Evolutionary conservation across 1,140 invertebrate species (phyloP), one percentile per base, ranked within the genome.

Genomic region (Polypedilum pembai): DNA sequence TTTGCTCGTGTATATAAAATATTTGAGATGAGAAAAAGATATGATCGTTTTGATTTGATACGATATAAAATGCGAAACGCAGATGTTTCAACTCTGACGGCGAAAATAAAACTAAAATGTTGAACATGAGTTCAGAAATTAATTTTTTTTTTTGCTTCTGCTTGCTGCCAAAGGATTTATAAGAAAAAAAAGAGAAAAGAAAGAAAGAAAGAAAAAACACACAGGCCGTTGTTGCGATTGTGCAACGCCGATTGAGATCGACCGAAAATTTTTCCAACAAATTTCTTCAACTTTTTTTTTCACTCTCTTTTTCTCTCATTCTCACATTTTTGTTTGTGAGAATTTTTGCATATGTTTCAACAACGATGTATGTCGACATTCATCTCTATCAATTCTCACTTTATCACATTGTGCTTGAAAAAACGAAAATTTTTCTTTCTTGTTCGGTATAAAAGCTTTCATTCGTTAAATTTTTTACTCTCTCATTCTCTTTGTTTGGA

Each of bases 121-220:
- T 69, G 20, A 69, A 18, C 65, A 69, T 69, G 65, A 69, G 17
- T 69, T 69, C 65, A 69, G 65, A 69, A 69, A 69, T 69, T 69
- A 69, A 69, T 69, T 69, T 33, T 33, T 69, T 33, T 33, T 33
- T 33, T 33, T 33, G 24, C 24, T 33, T 33, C 24, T 33, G 24
- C 65, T 69, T 20, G 63, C 65, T 69, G 20, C 65, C 65, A 69
- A 69, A 69, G 65, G 65, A 69, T 69, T 69, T 69, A 69, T 69
- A 69, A 10, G n/a, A 21, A 69, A 20, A 20, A 18, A 20, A 20
- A 18, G 17, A 21, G 65, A 69, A 21, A 20, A n/a, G 17, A 20
- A 66, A 21, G 17, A 21, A 20, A n/a, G 17, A 20, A 66, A 21
- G 17, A 69, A 69, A 69, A 18, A 20, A 69, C 65, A 18, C 18